phyloP scores from a whole-genome alignment of 2,888 invertebrate genomes.

The Saturnia japonica region DNA sequence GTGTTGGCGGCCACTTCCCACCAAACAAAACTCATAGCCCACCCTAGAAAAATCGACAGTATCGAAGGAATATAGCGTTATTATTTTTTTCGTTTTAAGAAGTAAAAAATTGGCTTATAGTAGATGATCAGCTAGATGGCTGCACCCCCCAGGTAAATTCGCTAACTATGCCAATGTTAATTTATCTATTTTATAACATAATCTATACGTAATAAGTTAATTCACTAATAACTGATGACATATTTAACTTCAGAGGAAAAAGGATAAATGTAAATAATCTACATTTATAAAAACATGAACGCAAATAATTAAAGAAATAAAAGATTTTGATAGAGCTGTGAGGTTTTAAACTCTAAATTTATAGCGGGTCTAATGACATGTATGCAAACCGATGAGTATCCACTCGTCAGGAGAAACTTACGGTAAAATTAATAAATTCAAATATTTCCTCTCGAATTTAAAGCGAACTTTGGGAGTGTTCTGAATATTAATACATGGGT shows the following conservation, averaged over 20 bases:
- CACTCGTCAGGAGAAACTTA: slow-evolving; percentile 51
- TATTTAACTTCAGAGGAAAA: background rate
- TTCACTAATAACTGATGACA: too few relatives aligned
- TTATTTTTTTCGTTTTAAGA: too few relatives aligned
- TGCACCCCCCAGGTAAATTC: too few relatives aligned
- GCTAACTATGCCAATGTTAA: too few relatives aligned
- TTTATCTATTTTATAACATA: too few relatives aligned
- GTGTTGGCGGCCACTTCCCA: too few relatives aligned
- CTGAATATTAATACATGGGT: slow-evolving; percentile 79
- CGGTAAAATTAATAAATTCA: slow-evolving; percentile 72
- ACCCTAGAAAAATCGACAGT: too few relatives aligned
- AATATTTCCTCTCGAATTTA: slow-evolving; percentile 72
- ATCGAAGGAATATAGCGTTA: too few relatives aligned
- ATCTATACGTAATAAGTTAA: too few relatives aligned
- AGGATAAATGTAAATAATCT: background rate
- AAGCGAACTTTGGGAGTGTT: slow-evolving; percentile 75
- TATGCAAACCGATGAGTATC: slow-evolving; percentile 38
- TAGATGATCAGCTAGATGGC: too few relatives aligned
- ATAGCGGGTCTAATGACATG: slow-evolving; percentile 16
- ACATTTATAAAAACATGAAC: background rate
- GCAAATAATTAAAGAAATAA: background rate
- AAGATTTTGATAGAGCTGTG: background rate
- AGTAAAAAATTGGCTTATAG: too few relatives aligned
- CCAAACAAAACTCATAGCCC: too few relatives aligned
- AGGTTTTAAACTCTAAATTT: background rate